phyloP scores from a whole-genome alignment of 2,888 invertebrate genomes.

The Drosophila rellima region DNA sequence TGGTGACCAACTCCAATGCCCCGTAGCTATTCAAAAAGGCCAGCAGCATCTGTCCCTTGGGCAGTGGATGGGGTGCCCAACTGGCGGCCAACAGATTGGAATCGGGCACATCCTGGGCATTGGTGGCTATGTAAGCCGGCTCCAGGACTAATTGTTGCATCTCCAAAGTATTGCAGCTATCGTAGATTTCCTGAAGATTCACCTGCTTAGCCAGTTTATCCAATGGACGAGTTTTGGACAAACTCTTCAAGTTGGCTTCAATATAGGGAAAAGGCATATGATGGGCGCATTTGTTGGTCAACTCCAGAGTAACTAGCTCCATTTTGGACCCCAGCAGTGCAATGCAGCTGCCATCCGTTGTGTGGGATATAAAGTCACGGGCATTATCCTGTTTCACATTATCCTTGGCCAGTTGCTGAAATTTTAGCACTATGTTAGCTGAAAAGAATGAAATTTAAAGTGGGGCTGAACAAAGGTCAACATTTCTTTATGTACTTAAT shows the following conservation, averaged over 20 bases:
- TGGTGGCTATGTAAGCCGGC: constrained; percentile 71
- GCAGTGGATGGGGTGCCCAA: constrained; percentile 49
- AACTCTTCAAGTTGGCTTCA: constrained; percentile 45
- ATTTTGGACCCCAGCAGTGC: constrained; percentile 64
- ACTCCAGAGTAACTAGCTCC: constrained; percentile 68
- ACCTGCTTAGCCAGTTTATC: constrained; percentile 58
- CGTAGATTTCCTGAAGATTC: constrained; percentile 68
- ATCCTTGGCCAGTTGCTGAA: constrained; percentile 60
- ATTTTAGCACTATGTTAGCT: constrained; percentile 35
- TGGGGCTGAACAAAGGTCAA: no score
- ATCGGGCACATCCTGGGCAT: constrained; percentile 58
- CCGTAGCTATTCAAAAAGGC: constrained; percentile 77
- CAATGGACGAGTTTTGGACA: constrained; percentile 49
- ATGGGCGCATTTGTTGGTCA: constrained; percentile 51
- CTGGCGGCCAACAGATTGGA: constrained; percentile 47
- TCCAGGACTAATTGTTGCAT: constrained; percentile 79
- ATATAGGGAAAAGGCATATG: constrained; percentile 67
- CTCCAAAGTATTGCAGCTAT: constrained; percentile 58
- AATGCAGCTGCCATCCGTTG: constrained; percentile 51
- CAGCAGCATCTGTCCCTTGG: constrained; percentile 51
- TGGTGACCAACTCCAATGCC: constrained; percentile 65
- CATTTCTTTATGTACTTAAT: no score
- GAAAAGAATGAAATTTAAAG: no score
- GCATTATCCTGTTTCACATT: constrained; percentile 68
- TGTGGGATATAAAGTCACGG: constrained; percentile 64